A percentile compares a stretch with the other conserved stretches of the same genome.
These are phyloP conservation scores for Notarius quadriscutis DNA, from an alignment of 2,113 vertebrate genomes.

Conservation along the genomic window DNA sequence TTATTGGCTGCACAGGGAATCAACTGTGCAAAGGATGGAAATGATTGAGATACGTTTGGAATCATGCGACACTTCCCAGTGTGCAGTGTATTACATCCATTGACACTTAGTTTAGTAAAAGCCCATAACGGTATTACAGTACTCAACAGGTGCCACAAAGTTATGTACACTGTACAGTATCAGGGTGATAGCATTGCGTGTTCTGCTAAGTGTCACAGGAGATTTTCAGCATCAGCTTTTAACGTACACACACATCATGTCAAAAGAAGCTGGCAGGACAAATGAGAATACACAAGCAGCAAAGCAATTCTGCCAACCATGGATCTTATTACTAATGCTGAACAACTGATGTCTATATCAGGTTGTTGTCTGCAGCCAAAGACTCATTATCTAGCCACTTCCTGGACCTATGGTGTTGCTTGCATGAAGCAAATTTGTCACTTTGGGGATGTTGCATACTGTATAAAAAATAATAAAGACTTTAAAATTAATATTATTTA, in stretches of 20 bases:
- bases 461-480: background rate
- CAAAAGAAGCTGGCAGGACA: conserved; percentile 33
- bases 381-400: background rate
- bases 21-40: conserved; percentile 24
- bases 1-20: conserved; percentile 23
- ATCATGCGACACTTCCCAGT: conserved; percentile 29
- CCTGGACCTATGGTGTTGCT: too few species aligned
- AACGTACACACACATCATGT: conserved; percentile 35
- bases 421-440: background rate
- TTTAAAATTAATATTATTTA: background rate
- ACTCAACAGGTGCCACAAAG: conserved; percentile 42
- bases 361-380: conserved; percentile 11
- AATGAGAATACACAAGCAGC: conserved; percentile 11
- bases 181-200: conserved; percentile 9
- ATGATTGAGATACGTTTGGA: conserved; percentile 26
- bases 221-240: conserved; percentile 32
- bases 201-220: conserved; percentile 29
- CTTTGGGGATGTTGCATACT: background rate
- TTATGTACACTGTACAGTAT: conserved; percentile 12
- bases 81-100: conserved; percentile 23
- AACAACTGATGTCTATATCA: conserved; percentile 50
- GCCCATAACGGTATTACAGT: conserved; percentile 36
- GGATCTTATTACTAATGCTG: conserved; percentile 37
- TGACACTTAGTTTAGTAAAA: conserved; percentile 39
- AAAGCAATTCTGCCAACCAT: background rate